Evolutionary conservation across 1,140 invertebrate species (phyloP).

Genomic region (Druon quercuslanigerum): DNA sequence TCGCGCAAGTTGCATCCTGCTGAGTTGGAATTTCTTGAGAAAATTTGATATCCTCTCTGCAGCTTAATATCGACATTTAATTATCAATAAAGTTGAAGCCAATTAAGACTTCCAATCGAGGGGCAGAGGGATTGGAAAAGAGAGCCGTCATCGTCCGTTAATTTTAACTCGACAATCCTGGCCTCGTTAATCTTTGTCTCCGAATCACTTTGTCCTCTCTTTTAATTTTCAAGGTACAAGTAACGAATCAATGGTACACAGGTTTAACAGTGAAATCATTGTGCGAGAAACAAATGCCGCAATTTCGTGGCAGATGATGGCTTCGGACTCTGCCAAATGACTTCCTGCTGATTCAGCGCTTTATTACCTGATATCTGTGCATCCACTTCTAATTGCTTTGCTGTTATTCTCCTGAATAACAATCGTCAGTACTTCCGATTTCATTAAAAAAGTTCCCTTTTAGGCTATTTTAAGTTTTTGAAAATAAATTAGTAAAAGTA

Average conservation of each 20-base stretch:
- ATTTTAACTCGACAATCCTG: background rate
- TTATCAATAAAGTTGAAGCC: background rate
- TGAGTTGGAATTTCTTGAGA: no score
- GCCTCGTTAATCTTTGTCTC: constrained; percentile 21
- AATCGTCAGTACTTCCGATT: no score
- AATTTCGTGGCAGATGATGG: constrained; percentile 22
- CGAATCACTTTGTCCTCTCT: constrained; percentile 19
- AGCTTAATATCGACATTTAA: background rate
- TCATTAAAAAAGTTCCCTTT: no score
- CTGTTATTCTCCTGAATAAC: background rate
- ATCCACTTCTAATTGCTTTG: constrained; percentile 15
- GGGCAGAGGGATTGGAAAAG: background rate
- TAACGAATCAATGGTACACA: background rate
- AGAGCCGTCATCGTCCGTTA: constrained; percentile 14
- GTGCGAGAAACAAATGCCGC: constrained; percentile 28
- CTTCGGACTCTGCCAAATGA: background rate
- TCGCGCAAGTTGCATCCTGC: no score
- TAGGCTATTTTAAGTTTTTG: no score
- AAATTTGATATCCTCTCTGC: no score
- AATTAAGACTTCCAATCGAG: background rate
- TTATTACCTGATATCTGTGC: background rate
- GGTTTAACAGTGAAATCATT: constrained; percentile 18
- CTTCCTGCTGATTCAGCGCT: constrained; percentile 29
- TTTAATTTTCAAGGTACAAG: constrained; percentile 15
- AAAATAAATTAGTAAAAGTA: no score